A percentile compares a stretch with the other conserved stretches of the same genome.
These are phyloP conservation scores for Quadriops clusia DNA, from an alignment of 2,888 invertebrate species.

Conservation along the genomic window DNA sequence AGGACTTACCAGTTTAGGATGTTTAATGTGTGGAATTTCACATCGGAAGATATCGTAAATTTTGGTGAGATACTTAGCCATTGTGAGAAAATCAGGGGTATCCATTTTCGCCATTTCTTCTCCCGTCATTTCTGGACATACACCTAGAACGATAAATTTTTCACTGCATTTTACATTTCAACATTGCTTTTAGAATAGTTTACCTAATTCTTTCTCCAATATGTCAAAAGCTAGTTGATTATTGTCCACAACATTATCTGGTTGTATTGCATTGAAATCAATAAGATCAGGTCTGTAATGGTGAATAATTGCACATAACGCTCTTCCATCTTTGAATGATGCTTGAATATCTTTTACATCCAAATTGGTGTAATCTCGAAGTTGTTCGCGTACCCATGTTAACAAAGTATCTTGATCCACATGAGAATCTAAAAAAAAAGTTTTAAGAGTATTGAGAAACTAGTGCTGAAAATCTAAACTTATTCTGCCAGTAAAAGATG, in stretches of 20 bases:
- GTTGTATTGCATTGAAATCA: constrained; percentile 55
- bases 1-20: constrained; percentile 53
- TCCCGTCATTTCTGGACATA: constrained; percentile 59
- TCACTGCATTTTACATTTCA: constrained; percentile 6
- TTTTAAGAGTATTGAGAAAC: too few relatives aligned
- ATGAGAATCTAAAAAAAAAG: constrained; percentile 44
- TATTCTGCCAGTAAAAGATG: constrained; percentile 1
- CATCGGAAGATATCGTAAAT: constrained; percentile 85
- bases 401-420: constrained; percentile 64
- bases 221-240: constrained; percentile 78
- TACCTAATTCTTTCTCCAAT: constrained; percentile 72
- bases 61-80: constrained; percentile 76
- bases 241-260: constrained; percentile 52
- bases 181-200: constrained; percentile 23
- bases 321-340: constrained; percentile 56
- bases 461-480: background rate
- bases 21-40: constrained; percentile 75
- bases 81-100: constrained; percentile 58
- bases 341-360: constrained; percentile 53
- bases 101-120: constrained; percentile 62
- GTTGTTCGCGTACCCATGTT: constrained; percentile 65
- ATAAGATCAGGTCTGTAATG: constrained; percentile 86
- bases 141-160: constrained; percentile 36
- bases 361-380: constrained; percentile 49
- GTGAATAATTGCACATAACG: constrained; percentile 62